These are phyloP conservation scores for Acrobasis repandana DNA, from an alignment of 2,888 invertebrate species.

Conservation along the genomic window DNA sequence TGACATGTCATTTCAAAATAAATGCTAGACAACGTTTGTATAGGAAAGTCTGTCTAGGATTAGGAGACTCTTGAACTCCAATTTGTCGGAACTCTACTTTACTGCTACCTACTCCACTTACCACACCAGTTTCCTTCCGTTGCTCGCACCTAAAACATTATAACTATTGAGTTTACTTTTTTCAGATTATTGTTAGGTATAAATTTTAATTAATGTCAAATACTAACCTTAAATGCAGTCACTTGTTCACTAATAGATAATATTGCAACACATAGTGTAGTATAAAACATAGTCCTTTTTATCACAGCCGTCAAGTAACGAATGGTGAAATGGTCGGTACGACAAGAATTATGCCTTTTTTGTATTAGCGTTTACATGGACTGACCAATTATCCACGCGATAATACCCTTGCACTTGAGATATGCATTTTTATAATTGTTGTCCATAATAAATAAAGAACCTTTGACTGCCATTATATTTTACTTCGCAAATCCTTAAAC, in stretches of 20 bases:
- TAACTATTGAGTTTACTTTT: neutral
- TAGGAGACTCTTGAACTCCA: neutral
- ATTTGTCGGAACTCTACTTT: neutral
- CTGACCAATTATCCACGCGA: conserved; percentile 68
- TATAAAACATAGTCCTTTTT: conserved; percentile 15
- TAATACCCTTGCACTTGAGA: conserved; percentile 61
- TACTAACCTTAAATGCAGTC: conserved; percentile 23
- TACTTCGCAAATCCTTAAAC: neutral
- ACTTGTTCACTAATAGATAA: conserved; percentile 10
- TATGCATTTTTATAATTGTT: conserved; percentile 45
- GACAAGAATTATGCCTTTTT: conserved; percentile 34
- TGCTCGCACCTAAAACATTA: conserved; percentile 54
- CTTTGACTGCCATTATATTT: conserved; percentile 30
- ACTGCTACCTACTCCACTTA: conserved; percentile 1
- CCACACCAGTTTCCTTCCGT: conserved; percentile 41
- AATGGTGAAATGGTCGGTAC: conserved; percentile 6
- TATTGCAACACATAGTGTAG: conserved; percentile 15
- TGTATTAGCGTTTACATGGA: conserved; percentile 54
- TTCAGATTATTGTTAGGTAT: neutral
- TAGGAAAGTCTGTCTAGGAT: no score
- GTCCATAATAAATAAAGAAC: conserved; percentile 37
- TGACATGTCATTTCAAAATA: no score
- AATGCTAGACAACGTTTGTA: no score
- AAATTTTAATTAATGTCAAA: neutral
- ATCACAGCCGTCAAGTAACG: conserved; percentile 3